These are phyloP conservation scores for Eristalis arbustorum DNA, from an alignment of 2,888 invertebrate genomes.

Conservation along the genomic window DNA sequence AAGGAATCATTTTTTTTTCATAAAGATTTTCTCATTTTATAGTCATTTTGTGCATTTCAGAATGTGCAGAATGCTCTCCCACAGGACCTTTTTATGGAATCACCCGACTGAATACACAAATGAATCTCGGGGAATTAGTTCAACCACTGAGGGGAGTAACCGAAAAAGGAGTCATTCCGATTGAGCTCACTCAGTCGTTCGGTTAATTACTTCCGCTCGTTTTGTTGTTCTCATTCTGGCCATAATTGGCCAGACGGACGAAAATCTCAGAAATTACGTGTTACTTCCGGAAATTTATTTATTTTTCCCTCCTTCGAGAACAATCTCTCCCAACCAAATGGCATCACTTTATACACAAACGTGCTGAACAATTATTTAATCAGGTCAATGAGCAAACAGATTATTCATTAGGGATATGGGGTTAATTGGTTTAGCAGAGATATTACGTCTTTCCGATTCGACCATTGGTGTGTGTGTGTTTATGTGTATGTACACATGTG, in stretches of 20 bases:
- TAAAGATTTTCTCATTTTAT: background rate
- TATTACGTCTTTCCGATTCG: slow-evolving; percentile 9
- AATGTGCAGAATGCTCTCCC: background rate
- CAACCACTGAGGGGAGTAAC: background rate
- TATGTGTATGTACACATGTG: too few species aligned
- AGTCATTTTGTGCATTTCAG: background rate
- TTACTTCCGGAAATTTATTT: slow-evolving; percentile 29
- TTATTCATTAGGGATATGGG: slow-evolving; percentile 48
- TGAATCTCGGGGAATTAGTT: background rate
- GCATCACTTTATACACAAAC: background rate
- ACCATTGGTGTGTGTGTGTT: background rate
- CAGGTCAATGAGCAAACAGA: slow-evolving; percentile 46
- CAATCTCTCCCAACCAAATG: slow-evolving; percentile 19
- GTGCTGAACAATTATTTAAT: slow-evolving; percentile 42
- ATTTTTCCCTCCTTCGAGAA: slow-evolving; percentile 20
- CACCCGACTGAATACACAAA: background rate
- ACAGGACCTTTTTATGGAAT: background rate
- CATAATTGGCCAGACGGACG: slow-evolving; percentile 16
- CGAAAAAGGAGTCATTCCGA: slow-evolving; percentile 4
- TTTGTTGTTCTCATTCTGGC: slow-evolving; percentile 8
- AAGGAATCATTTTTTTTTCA: background rate
- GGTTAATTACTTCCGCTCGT: slow-evolving; percentile 36
- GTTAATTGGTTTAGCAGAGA: slow-evolving; percentile 39
- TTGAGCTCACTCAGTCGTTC: slow-evolving; percentile 11
- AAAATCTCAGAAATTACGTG: slow-evolving; percentile 39